Percentiles rank a stretch among this genome's conserved stretches.
These are phyloP conservation scores for Melangyna quadrimaculata DNA, from an alignment of 2,888 invertebrate species.

Conservation along the genomic window DNA sequence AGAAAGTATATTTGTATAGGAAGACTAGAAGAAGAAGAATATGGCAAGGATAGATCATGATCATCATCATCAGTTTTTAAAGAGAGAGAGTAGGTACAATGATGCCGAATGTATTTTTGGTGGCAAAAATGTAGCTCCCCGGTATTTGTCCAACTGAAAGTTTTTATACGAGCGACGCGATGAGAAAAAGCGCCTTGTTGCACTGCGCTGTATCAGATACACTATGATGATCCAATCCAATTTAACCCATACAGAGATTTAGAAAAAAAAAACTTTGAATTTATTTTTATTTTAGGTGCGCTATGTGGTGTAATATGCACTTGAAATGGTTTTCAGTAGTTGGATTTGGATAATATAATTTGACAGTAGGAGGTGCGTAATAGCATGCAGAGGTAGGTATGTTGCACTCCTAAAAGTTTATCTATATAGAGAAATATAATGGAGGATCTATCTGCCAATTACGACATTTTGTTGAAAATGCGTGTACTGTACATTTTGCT, in stretches of 20 bases:
- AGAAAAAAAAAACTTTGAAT: conserved; percentile 35
- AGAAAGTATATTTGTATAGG: conserved; percentile 7
- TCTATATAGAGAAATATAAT: neutral
- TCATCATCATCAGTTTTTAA: neutral
- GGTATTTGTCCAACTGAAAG: conserved; percentile 73
- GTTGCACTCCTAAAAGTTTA: conserved; percentile 25
- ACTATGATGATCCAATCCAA: neutral
- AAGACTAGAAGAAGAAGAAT: conserved; percentile 18
- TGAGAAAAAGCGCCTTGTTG: conserved; percentile 10
- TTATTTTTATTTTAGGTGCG: conserved; percentile 46
- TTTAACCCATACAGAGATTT: conserved; percentile 35
- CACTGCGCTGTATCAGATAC: neutral
- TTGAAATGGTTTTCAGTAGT: conserved; percentile 64
- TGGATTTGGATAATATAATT: conserved; percentile 35
- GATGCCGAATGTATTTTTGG: conserved; percentile 78
- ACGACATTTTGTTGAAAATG: conserved; percentile 65
- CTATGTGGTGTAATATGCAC: conserved; percentile 63
- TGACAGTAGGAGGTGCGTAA: conserved; percentile 70
- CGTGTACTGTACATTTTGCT: conserved; percentile 67
- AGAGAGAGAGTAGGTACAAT: conserved; percentile 43
- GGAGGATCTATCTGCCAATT: conserved; percentile 56
- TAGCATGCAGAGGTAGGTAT: conserved; percentile 54
- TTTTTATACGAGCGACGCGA: neutral
- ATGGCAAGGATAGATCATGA: conserved; percentile 49
- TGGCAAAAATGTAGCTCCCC: conserved; percentile 78